phyloP scores from a whole-genome alignment of 2,797 vertebrate species.

The Bucorvus abyssinicus region DNA sequence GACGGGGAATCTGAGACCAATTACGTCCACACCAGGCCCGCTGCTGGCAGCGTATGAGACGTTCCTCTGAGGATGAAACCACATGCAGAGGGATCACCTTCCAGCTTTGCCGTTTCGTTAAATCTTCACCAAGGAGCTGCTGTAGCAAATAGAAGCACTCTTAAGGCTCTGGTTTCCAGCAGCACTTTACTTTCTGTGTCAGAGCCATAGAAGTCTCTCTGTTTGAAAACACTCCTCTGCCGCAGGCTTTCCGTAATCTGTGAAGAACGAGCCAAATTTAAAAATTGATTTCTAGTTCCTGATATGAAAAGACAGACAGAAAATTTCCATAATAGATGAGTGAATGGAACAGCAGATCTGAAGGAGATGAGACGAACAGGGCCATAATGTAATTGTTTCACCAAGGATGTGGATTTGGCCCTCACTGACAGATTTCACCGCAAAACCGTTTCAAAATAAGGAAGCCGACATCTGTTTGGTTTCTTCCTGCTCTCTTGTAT shows the following conservation, averaged over 20 bases:
- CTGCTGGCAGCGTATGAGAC: neutral
- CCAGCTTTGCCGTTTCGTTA: neutral
- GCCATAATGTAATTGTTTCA: neutral
- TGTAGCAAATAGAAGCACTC: neutral
- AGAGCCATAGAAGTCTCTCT: neutral
- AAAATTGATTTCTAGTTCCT: neutral
- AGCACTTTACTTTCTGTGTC: neutral
- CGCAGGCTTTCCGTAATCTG: neutral
- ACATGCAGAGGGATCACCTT: neutral
- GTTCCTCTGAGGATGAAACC: neutral
- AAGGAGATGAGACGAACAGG: neutral
- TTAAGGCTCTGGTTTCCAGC: neutral
- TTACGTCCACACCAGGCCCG: neutral
- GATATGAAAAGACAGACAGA: neutral
- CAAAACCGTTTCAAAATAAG: neutral
- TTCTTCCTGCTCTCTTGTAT: neutral
- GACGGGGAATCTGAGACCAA: neutral
- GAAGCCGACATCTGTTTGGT: neutral
- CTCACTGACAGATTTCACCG: neutral
- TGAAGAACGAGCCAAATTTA: neutral
- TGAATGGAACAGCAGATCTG: neutral
- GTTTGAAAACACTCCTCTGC: neutral
- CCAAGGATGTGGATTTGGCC: accelerated
- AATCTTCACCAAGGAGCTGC: neutral
- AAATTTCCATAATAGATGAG: neutral